Base-by-base conservation (phyloP, 23 tunicate genomes). In the Trididemnum clinides region DNA sequence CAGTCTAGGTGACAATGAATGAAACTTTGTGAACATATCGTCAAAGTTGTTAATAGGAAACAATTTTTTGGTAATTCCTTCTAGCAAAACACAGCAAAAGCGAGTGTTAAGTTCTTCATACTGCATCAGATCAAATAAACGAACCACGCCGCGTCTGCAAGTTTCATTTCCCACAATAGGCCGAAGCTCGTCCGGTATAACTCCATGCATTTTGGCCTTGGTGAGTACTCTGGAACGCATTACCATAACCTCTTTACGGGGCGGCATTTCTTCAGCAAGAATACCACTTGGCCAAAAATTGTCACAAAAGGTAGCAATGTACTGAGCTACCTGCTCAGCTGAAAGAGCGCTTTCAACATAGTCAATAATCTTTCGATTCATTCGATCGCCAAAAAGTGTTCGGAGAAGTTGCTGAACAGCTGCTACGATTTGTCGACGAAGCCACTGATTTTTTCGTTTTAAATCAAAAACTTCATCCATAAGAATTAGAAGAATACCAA, bases 401-500 rank as follows among this genome's bases (percentile, higher is more conserved):
- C 90, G 83, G 3, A 94, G 37, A 28, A 94, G 49, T 77, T 94
- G 98, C 54, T 94, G 98, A 20, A 94, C 32, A 0, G 85, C 98
- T 2, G 90, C 88, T 21, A 94, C 90, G 0, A 89, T 89, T 58
- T 94, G 98, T 4, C 98, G 77, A 12, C 98, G 84, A 1, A 94
- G 64, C 98, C 98, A 94, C 65, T 94, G 98, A 65, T 94, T 94
- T 28, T 89, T 59, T 38, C 80, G 90, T 71, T 89, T 89, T 2
- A 94, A 57, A 74, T 94, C 94, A 64, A 94, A 94, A 4, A 94
- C 83, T 89, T 94, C 98, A 59, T 94, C 98, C 94, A 94, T 85
- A 2, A 94, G 90, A 7, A 94, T 72, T 1, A 94, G 77, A 0
- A 89, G 71, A 64, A 94, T 87, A 33, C 98, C 86, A 1, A 94